Base-by-base conservation (phyloP, 2,113 vertebrate genomes). In the Procapra przewalskii region DNA sequence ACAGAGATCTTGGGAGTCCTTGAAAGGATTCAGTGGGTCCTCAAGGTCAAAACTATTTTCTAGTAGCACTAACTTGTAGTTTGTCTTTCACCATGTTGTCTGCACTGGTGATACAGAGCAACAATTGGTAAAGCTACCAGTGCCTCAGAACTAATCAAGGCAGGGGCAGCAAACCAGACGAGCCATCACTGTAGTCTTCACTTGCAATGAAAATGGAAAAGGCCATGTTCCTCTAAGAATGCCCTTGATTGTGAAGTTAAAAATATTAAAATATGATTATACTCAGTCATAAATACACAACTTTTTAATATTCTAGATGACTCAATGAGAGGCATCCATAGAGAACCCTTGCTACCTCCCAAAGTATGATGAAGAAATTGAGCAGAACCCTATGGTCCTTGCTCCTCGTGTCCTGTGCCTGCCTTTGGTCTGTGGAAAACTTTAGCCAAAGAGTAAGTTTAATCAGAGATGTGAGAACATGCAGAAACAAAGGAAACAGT, bases 131-230 rank as follows among this genome's bases (percentile, higher is more conserved):
- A 77, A 90, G 55, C 27, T 60, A n/a, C 43, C 43, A 40, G 13
- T 62, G 48, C 8, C 9, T 90, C 83, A 21, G 59, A 82, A n/a
- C 50, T 14, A 83, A 14, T 19, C 29, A 55, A 90, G 59, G 33
- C 43, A 40, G 55, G 15, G 59, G 10, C n/a, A 40, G 59, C 31
- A 48, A 11, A 43, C 0, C 2, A 1, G 40, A 6, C 2, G 10
- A 45, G 17, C 2, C 33, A 50, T 85, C 82, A 45, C 1, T 40
- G 12, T 17, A 25, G 8, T 60, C n/a, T 84, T 88, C 8, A 67
- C 6, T 21, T 55, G 52, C 81, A 84, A n/a, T n/a, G 31, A 59
- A 23, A 29, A 19, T 7, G 6, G 21, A 25, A 60, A 16, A 86
- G 6, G 21, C 15, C 7, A 17, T 3, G 1, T 80, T 96, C 48